These are phyloP conservation scores for Cotesia vestalis DNA, from an alignment of 1,140 invertebrate species.

Conservation along the genomic window DNA sequence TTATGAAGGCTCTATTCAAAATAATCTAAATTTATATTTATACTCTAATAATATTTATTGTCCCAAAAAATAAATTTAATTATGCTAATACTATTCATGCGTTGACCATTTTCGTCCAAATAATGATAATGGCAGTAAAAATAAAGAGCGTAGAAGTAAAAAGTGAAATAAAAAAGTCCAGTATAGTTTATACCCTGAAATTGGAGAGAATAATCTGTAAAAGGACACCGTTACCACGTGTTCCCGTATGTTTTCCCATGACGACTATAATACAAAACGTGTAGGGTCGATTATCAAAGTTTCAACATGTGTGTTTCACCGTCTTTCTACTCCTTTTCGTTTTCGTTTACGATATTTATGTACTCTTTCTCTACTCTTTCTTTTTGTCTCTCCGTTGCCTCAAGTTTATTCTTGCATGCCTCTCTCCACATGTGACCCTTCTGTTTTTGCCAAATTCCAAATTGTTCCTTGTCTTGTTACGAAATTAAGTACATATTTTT, in stretches of 20 bases:
- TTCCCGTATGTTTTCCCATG: slow-evolving; percentile 29
- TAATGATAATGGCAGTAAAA: too few relatives aligned
- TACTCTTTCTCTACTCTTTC: background rate
- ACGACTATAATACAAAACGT: background rate
- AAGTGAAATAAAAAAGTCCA: background rate
- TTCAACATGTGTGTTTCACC: slow-evolving; percentile 33
- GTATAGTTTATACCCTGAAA: background rate
- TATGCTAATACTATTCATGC: too few relatives aligned
- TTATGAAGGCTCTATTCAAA: too few relatives aligned
- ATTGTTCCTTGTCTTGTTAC: background rate
- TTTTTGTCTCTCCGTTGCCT: background rate
- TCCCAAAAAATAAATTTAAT: too few relatives aligned
- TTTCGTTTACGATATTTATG: background rate
- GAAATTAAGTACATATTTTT: too few relatives aligned
- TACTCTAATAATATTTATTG: too few relatives aligned
- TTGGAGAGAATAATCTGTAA: slow-evolving; percentile 26
- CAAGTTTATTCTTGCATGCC: background rate
- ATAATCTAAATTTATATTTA: too few relatives aligned
- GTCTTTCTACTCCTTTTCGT: background rate
- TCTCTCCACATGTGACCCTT: slow-evolving; percentile 5
- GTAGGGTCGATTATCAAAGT: slow-evolving; percentile 28
- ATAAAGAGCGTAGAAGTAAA: too few relatives aligned
- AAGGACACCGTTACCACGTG: slow-evolving; percentile 28
- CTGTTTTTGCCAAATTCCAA: background rate
- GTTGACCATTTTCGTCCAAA: too few relatives aligned